Percentiles rank a stretch among this genome's conserved stretches.
phyloP scores from a whole-genome alignment of 2,888 invertebrate genomes.

The Crematogaster levior region DNA sequence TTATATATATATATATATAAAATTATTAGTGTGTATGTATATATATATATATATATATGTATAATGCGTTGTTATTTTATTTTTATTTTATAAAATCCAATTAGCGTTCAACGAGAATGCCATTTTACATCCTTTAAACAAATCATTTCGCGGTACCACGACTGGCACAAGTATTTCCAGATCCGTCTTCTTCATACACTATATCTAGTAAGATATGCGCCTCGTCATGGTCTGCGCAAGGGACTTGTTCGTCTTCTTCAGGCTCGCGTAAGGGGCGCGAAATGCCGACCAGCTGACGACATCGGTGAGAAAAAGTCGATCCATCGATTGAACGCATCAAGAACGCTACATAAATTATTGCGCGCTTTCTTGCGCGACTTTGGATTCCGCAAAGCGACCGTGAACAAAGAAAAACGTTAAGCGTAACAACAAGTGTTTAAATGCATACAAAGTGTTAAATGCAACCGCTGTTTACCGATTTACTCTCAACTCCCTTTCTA shows the following conservation, averaged over 20 bases:
- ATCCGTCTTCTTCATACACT: constrained; percentile 69
- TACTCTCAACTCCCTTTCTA: not conserved
- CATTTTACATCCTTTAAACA: not conserved
- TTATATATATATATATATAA: not conserved
- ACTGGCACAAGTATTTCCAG: constrained; percentile 70
- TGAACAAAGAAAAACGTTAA: constrained; percentile 31
- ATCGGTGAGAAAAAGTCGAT: constrained; percentile 63
- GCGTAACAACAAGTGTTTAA: constrained; percentile 22
- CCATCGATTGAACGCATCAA: constrained; percentile 64
- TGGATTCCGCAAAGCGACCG: constrained; percentile 22
- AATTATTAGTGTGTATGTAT: no score
- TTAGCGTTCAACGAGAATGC: not conserved
- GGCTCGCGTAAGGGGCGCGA: constrained; percentile 56
- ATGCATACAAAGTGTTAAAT: not conserved
- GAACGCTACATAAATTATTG: constrained; percentile 52
- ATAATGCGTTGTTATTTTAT: not conserved
- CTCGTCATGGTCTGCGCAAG: constrained; percentile 77
- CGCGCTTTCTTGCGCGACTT: constrained; percentile 52
- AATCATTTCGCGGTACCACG: constrained; percentile 64
- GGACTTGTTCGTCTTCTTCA: constrained; percentile 68
- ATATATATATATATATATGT: not conserved
- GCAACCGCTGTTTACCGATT: constrained; percentile 8
- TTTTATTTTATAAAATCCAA: not conserved
- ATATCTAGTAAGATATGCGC: constrained; percentile 80
- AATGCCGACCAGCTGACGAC: constrained; percentile 69